Percentiles rank a stretch among this genome's conserved stretches.
Evolutionary conservation across 2,113 vertebrate genomes (phyloP).

Genomic region (Cottus gobio): DNA sequence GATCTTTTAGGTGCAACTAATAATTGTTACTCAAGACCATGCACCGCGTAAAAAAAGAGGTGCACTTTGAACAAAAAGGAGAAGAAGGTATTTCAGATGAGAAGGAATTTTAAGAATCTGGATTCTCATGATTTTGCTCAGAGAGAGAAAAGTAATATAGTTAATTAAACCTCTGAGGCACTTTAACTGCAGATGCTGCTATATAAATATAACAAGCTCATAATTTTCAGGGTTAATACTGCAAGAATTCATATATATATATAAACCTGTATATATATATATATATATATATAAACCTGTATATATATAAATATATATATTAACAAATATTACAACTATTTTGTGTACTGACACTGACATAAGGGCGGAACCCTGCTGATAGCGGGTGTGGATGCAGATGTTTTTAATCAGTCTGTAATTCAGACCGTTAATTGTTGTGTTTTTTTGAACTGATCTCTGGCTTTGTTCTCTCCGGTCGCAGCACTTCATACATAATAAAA

Average conservation of each 20-base stretch:
- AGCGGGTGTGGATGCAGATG: neutral
- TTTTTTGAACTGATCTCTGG: too few species aligned
- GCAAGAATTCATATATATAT: neutral
- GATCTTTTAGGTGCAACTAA: conserved; percentile 64
- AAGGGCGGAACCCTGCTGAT: neutral
- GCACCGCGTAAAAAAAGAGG: conserved; percentile 46
- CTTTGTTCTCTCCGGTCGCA: conserved; percentile 32
- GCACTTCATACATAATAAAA: neutral
- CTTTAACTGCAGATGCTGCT: neutral
- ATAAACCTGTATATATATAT: neutral
- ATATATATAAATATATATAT: neutral
- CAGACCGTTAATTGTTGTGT: conserved; percentile 16
- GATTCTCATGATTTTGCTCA: conserved; percentile 23
- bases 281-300: neutral
- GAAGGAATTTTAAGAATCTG: conserved; percentile 50
- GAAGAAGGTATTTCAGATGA: conserved; percentile 34
- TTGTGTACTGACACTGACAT: neutral
- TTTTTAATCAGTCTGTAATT: neutral
- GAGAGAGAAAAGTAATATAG: conserved; percentile 3
- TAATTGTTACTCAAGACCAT: conserved; percentile 53
- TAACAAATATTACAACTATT: neutral
- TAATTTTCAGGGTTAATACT: neutral
- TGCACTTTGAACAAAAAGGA: conserved; percentile 25
- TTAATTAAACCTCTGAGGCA: conserved; percentile 14
- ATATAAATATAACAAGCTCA: conserved; percentile 20